Evolutionary conservation across 2,888 invertebrate species (phyloP), one percentile per base, ranked within the genome.

Genomic region (Alsophila aescularia): DNA sequence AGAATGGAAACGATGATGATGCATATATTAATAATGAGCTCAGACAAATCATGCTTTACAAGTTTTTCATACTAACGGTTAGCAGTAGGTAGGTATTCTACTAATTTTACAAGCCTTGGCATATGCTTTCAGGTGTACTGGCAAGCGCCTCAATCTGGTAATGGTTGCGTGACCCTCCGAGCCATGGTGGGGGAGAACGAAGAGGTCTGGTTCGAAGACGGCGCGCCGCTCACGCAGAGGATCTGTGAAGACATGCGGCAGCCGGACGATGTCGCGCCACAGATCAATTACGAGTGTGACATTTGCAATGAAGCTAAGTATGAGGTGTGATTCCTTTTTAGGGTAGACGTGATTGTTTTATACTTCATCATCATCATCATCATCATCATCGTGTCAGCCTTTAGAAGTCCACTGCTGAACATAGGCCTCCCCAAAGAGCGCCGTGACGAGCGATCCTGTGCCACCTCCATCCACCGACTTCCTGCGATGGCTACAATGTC

Each of bases 291-390:
- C 3, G 77, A 87, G n/a, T 90, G 90, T 41, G 64, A 76, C 10
- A 77, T 84, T 8, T 90, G 90, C 60, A 88, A 89, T 47, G 90
- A 90, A 60, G 90, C 90, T 41, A 90, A 90, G 62, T 90, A 90
- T 69, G 90, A 90, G 81, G 90, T 87, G 16, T 2, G 27, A 4
- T 18, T 16, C 5, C 31, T 18, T 29, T 6, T 15, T 14, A 9
- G 36, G 14, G 16, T 27, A 29, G 0, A 29, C n/a, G 29, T 29
- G n/a, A 10, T 24, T 7, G 4, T 24, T 24, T 7, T 5, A 6
- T 24, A 5, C 1, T 24, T 24, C 1, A 2, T 24, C 5, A 5
- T 24, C 1, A 5, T 1, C 24, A n/a, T n/a, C n/a, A n/a, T n/a
- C n/a, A n/a, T n/a, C n/a, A n/a, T n/a, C n/a, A n/a, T n/a, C n/a